These are phyloP conservation scores for Pelecanoides urinatrix DNA, from an alignment of 2,113 vertebrate species.

Conservation along the genomic window DNA sequence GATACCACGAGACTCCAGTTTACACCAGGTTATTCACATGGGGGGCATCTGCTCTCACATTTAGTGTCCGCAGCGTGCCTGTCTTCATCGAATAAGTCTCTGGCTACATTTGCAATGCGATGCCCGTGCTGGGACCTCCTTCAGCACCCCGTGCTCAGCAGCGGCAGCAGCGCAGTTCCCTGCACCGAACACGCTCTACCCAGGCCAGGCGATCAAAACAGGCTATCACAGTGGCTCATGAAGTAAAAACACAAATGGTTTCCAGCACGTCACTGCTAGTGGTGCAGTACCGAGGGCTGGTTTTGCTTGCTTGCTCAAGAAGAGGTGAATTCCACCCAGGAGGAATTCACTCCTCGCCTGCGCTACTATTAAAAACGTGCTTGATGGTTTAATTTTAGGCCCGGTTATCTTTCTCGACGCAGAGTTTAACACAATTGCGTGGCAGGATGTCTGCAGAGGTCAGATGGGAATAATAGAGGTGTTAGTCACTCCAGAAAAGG, in stretches of 20 bases:
- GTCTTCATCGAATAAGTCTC: not conserved
- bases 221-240: not conserved
- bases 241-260: not conserved
- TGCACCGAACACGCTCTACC: not conserved
- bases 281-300: not conserved
- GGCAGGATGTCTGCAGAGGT: constrained; percentile 40
- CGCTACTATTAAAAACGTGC: not conserved
- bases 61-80: not conserved
- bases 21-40: not conserved
- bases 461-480: constrained; percentile 30
- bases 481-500: constrained; percentile 38
- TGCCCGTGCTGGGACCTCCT: not conserved
- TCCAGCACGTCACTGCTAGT: not conserved
- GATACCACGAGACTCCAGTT: not conserved
- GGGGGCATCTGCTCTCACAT: not conserved
- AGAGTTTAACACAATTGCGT: not conserved
- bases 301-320: not conserved
- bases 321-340: not conserved
- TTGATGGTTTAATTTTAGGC: constrained; percentile 37
- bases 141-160: not conserved
- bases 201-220: not conserved
- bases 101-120: not conserved
- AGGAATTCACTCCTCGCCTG: not conserved
- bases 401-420: not conserved
- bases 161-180: not conserved